Base-by-base conservation (phyloP, 2,797 vertebrate genomes). In the Poeciliopsis gracilis region DNA sequence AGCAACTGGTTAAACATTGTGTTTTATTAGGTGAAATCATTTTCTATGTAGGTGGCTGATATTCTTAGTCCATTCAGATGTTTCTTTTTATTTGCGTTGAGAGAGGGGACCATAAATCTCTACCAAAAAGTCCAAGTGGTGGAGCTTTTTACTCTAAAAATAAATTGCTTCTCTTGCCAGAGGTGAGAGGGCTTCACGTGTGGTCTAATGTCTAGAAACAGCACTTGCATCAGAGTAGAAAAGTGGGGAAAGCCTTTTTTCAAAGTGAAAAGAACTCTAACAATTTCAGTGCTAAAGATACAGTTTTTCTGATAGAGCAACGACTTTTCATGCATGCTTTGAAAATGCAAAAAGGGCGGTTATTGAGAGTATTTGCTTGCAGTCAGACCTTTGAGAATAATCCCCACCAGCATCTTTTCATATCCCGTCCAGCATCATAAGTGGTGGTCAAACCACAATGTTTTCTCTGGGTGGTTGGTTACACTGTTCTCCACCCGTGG, bases 401-500 rank as follows among this genome's bases (percentile, higher is more conserved):
- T 84, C 81, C 88, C 86, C 77, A 77, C 82, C 77, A 78, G 72
- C 82, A 83, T 86, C 80, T 88, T 90, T 86, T 90, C 91, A 92
- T 87, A 90, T 94, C 87, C 92, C 90, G 84, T 90, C 88, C 88
- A 93, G 83, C 89, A 79, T 91, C 90, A 89, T 95, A 95, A 96
- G 95, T 96, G 94, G 93, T 90, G 95, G 94, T 94, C 92, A 81
- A 91, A 95, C 95, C 96, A 92, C 95, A 94, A 86, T 95, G 93
- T 96, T 96, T 96, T 94, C 91, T 88, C 92, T 90, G 89, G 87
- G 94, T 88, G 91, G 93, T 93, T 91, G 91, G 93, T 94, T 93
- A 92, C 94, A 93, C 93, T 91, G 88, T 93, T 91, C 93, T 93
- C 90, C 93, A 95, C 91, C 94, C 89, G 92, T 87, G 92, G 93